These are phyloP conservation scores for Anisognathus igniventris DNA, from an alignment of 2,797 vertebrate species.

Conservation along the genomic window DNA sequence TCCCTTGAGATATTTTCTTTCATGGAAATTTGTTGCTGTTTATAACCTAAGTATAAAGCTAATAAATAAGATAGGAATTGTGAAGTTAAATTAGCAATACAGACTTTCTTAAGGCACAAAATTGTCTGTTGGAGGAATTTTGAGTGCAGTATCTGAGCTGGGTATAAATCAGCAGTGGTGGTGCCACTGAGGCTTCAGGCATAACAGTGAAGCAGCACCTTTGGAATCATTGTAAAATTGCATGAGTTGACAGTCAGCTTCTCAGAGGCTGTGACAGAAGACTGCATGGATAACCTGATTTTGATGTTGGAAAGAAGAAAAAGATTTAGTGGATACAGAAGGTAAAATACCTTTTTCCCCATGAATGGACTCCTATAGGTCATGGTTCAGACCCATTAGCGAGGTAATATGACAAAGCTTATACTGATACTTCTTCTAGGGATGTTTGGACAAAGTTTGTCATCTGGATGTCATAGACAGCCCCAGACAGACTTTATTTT, in stretches of 20 bases:
- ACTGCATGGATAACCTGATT: not conserved
- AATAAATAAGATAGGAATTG: not conserved
- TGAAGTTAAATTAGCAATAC: not conserved
- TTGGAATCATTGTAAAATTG: not conserved
- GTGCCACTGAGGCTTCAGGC: not conserved
- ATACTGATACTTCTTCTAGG: not conserved
- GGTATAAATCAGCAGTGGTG: not conserved
- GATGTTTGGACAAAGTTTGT: not conserved
- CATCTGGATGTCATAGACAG: not conserved
- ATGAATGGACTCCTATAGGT: not conserved
- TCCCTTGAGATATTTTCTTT: not conserved
- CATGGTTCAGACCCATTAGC: constrained; percentile 20
- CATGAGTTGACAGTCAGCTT: not conserved
- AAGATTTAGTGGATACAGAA: not conserved
- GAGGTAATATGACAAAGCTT: not conserved
- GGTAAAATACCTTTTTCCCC: not conserved
- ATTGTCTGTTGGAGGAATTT: not conserved
- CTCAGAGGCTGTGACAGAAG: not conserved
- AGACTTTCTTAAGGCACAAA: not conserved
- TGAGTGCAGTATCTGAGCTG: not conserved
- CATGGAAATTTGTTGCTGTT: not conserved
- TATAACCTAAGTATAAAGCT: not conserved
- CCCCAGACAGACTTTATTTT: not conserved
- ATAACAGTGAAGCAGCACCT: not conserved
- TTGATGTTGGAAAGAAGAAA: not conserved